Percentiles rank a stretch among this genome's conserved stretches.
Evolutionary conservation across 2,113 vertebrate species (phyloP).

Genomic region (Zosterops japonicus): DNA sequence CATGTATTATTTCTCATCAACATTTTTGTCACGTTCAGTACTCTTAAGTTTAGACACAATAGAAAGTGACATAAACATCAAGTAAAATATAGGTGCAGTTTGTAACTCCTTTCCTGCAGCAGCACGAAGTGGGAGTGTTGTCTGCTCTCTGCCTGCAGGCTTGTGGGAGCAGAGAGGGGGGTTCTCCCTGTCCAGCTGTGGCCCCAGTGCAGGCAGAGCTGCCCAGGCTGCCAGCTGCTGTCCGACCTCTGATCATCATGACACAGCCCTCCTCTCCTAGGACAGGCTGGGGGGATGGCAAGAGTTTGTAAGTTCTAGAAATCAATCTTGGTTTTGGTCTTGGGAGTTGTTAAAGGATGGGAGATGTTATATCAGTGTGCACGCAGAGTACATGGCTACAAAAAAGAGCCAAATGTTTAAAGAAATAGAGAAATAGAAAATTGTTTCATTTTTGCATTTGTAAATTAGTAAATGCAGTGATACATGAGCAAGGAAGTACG

Average conservation of each 20-base stretch:
- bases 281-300: fast-evolving
- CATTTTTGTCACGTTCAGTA: background rate
- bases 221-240: background rate
- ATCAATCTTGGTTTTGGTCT: background rate
- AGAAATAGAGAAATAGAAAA: background rate
- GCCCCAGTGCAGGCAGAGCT: fast-evolving
- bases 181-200: background rate
- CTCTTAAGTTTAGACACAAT: background rate
- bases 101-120: background rate
- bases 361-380: background rate
- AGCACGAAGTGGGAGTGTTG: fast-evolving
- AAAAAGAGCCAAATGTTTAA: background rate
- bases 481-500: background rate
- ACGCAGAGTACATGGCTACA: background rate
- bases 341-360: background rate
- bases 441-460: background rate
- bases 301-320: background rate
- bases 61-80: background rate
- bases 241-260: background rate
- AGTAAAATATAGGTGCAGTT: background rate
- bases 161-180: background rate
- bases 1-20: background rate
- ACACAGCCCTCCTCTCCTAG: background rate
- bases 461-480: background rate
- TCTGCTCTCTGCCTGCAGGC: background rate